A percentile compares a stretch with the other conserved stretches of the same genome.
phyloP scores from a whole-genome alignment of 1,140 invertebrate species.

The Capitella teleta region DNA sequence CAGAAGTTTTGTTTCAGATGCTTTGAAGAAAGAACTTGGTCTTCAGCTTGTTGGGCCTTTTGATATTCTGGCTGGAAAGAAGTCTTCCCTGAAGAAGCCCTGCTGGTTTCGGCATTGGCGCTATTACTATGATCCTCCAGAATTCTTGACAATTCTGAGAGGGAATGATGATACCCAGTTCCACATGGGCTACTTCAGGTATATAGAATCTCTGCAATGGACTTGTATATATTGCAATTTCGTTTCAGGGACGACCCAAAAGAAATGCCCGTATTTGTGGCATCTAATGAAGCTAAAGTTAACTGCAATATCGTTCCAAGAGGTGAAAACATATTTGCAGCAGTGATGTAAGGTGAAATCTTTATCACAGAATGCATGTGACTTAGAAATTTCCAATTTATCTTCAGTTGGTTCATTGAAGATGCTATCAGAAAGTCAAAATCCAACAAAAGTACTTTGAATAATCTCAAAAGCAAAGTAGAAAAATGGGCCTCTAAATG shows the following conservation, averaged over 20 bases:
- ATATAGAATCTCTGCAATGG: not conserved
- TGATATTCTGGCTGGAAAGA: conserved; percentile 63
- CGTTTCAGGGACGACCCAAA: conserved; percentile 56
- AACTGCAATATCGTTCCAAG: conserved; percentile 57
- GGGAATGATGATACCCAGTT: conserved; percentile 56
- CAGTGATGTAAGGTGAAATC: conserved; percentile 60
- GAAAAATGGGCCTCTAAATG: conserved; percentile 55
- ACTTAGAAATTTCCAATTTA: not conserved
- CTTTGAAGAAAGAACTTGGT: conserved; percentile 50
- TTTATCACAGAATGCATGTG: not conserved
- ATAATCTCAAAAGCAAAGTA: conserved; percentile 51
- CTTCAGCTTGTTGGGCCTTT: conserved; percentile 73
- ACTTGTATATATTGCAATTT: not conserved
- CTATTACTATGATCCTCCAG: conserved; percentile 86
- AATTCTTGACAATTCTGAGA: conserved; percentile 56
- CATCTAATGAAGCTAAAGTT: conserved; percentile 56
- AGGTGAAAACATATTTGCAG: conserved; percentile 75
- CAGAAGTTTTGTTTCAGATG: conserved; percentile 40
- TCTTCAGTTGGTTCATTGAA: conserved; percentile 19
- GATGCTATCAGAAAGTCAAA: conserved; percentile 20
- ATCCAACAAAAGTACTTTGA: conserved; percentile 33
- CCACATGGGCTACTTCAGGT: conserved; percentile 79
- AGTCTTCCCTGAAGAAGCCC: conserved; percentile 46
- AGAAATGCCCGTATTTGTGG: conserved; percentile 63
- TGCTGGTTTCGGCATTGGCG: conserved; percentile 64